Evolutionary conservation across 2,797 vertebrate species (phyloP), one percentile per base, ranked within the genome.

Genomic region (Sternarchorhynchus goeldii): DNA sequence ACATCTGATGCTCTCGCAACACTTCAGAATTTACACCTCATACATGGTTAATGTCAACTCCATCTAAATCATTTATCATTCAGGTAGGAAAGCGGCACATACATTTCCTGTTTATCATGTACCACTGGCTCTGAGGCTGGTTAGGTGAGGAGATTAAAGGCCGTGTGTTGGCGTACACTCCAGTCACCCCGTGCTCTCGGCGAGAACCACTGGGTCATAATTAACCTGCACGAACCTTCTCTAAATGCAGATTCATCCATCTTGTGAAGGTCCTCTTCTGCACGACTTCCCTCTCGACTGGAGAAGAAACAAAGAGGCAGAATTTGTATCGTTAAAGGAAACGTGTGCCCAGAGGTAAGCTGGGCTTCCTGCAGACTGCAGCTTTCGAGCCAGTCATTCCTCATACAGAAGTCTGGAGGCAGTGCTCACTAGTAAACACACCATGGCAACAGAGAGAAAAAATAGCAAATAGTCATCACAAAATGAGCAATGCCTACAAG

Each of bases 221-320:
- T 55, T 25, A 68, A 39, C 76, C 29, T 8, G 3, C 10, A 50
- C 87, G 85, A 88, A 98, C 97, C 95, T 98, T 98, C 86, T 96
- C 95, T 74, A 99, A 91, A 81, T 99, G 97, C 4, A 99, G 93
- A 87, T 99, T 99, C 81, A 99, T 96, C 97, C 97, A 98, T 78
- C 97, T 93, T 4, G 97, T 99, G 82, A 99, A 99, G 17, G 97
- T 98, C 85, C 96, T 95, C 93, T 98, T 99, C 95, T 99, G 97
- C 45, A 98, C 96, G 84, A 95, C 92, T 74, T 98, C 95, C 5
- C 96, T 91, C 87, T 98, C 96, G 29, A 97, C 96, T 99, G 90
- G 31, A 93, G 93, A 87, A 87, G 75, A 90, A 85, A 84, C 6
- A 72, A 60, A 71, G 36, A 1, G 68, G 21, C 34, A 56, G 25